phyloP scores from a whole-genome alignment of 2,888 invertebrate species.

The Habrosyne pyritoides region DNA sequence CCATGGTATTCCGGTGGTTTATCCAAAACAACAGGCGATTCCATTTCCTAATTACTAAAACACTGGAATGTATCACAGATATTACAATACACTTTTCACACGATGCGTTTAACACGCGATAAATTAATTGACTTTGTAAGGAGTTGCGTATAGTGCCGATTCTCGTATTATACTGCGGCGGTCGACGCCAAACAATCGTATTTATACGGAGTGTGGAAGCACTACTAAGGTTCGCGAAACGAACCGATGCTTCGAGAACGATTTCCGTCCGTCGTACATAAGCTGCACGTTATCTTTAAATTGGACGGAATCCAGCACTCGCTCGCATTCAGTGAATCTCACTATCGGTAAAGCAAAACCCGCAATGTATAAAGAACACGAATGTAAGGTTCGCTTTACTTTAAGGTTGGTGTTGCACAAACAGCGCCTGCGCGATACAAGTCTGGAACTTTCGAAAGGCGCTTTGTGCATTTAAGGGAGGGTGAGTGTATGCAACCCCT shows the following conservation, averaged over 20 bases:
- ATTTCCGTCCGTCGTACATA: slow-evolving; percentile 29
- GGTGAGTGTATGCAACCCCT: not conserved
- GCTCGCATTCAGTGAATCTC: not conserved
- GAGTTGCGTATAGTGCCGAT: slow-evolving; percentile 49
- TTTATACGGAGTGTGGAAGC: slow-evolving; percentile 59
- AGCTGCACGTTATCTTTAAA: slow-evolving; percentile 21
- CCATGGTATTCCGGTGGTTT: slow-evolving; percentile 84
- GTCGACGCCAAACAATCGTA: slow-evolving; percentile 45
- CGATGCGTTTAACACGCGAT: slow-evolving; percentile 35
- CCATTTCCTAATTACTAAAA: slow-evolving; percentile 70
- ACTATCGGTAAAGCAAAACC: slow-evolving; percentile 10
- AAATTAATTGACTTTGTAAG: slow-evolving; percentile 33
- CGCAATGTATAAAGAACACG: slow-evolving; percentile 20
- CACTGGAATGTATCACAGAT: slow-evolving; percentile 72
- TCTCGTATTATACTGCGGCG: slow-evolving; percentile 67
- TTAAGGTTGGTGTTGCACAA: not conserved
- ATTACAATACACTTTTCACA: slow-evolving; percentile 49
- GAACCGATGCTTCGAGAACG: slow-evolving; percentile 61
- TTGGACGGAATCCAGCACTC: not conserved
- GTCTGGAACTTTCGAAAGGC: slow-evolving; percentile 33
- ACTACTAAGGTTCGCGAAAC: slow-evolving; percentile 36
- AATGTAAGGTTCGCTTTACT: slow-evolving; percentile 14
- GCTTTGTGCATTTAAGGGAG: not conserved
- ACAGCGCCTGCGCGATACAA: slow-evolving; percentile 27
- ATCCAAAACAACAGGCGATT: slow-evolving; percentile 85